These are phyloP conservation scores for Subacronicta megacephala DNA, from an alignment of 2,888 invertebrate species.

Conservation along the genomic window DNA sequence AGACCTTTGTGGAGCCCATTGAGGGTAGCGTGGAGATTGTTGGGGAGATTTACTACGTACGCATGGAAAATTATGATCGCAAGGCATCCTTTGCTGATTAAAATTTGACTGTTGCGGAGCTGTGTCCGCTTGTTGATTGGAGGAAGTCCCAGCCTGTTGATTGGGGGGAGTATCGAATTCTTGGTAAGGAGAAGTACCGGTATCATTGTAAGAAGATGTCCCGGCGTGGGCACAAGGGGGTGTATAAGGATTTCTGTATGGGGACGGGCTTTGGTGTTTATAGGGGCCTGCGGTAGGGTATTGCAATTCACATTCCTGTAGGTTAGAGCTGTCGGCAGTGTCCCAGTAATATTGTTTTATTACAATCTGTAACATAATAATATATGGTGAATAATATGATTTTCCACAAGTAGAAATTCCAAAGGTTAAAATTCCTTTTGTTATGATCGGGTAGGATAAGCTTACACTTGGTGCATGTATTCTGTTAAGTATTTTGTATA, in stretches of 20 bases:
- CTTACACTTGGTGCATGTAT: too few relatives aligned
- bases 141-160: not conserved
- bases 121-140: not conserved
- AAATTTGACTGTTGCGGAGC: not conserved
- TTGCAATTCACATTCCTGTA: constrained; percentile 1
- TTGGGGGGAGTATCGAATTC: not conserved
- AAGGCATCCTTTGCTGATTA: constrained; percentile 9
- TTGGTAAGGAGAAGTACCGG: not conserved
- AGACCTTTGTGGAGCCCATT: constrained; percentile 5
- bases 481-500: too few relatives aligned
- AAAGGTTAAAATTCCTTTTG: too few relatives aligned
- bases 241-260: not conserved
- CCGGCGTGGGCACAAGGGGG: not conserved
- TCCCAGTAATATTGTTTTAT: constrained; percentile 73
- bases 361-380: constrained; percentile 59
- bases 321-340: constrained; percentile 27
- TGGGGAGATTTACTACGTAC: not conserved
- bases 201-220: not conserved
- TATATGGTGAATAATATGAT: too few relatives aligned
- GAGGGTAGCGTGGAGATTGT: constrained; percentile 11
- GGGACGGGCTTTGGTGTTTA: not conserved
- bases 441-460: too few relatives aligned
- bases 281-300: not conserved
- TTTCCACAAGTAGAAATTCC: too few relatives aligned
- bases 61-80: constrained; percentile 1